phyloP scores from a whole-genome alignment of 2,888 invertebrate genomes.

The Drosophila anomelani region DNA sequence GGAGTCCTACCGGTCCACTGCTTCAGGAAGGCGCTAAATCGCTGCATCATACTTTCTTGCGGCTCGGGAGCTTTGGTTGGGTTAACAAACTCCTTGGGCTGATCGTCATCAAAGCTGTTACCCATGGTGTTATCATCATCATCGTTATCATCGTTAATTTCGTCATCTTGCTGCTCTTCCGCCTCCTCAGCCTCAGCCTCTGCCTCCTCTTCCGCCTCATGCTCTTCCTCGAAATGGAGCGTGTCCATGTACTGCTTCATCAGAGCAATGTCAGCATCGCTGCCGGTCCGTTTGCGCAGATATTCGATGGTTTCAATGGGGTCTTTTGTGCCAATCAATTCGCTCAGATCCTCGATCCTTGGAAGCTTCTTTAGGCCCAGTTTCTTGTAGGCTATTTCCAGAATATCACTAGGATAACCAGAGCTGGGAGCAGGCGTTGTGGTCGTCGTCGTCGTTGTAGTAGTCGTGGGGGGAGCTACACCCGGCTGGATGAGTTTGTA shows the following conservation, averaged over 20 bases:
- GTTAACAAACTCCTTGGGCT: slow-evolving; percentile 14
- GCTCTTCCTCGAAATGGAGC: slow-evolving; percentile 62
- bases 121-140: slow-evolving; percentile 49
- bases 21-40: slow-evolving; percentile 66
- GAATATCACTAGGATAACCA: slow-evolving; percentile 77
- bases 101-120: slow-evolving; percentile 46
- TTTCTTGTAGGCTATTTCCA: slow-evolving; percentile 75
- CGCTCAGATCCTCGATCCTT: slow-evolving; percentile 72
- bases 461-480: background rate
- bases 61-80: slow-evolving; percentile 22
- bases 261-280: slow-evolving; percentile 75
- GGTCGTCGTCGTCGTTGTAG: slow-evolving; percentile 29
- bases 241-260: slow-evolving; percentile 78
- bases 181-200: slow-evolving; percentile 35
- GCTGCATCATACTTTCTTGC: slow-evolving; percentile 58
- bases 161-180: slow-evolving; percentile 15
- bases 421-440: slow-evolving; percentile 39
- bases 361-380: slow-evolving; percentile 78
- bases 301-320: slow-evolving; percentile 75
- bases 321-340: slow-evolving; percentile 75
- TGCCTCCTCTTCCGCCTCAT: slow-evolving; percentile 18
- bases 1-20: slow-evolving; percentile 59
- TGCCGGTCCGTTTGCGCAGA: slow-evolving; percentile 71
- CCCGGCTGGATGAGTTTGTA: slow-evolving; percentile 64
- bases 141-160: slow-evolving; percentile 12